Percentiles rank a stretch among this genome's conserved stretches.
Conservation (phyloP, 2,797 vertebrate species). For the Sternotherus odoratus region DNA sequence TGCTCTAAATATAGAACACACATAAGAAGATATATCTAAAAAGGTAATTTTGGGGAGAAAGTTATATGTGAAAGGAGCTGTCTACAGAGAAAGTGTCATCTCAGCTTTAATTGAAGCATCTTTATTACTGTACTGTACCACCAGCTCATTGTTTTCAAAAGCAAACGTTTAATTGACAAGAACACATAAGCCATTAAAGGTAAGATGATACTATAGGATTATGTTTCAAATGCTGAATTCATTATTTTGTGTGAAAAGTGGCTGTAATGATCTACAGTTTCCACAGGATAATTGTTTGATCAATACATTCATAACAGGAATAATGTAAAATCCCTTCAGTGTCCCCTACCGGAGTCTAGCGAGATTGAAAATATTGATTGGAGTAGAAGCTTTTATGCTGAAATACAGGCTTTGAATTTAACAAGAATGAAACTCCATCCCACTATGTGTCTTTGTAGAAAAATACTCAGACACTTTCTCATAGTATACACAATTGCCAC, state of each 20-base stretch:
- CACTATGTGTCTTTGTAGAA: neutral
- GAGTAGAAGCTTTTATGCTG: constrained; percentile 6
- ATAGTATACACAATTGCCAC: neutral
- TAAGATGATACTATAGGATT: neutral
- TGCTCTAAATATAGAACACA: neutral
- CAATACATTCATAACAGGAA: constrained; percentile 53
- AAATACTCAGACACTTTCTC: neutral
- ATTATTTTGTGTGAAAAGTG: constrained; percentile 33
- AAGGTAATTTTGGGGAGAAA: neutral
- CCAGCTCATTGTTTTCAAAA: neutral
- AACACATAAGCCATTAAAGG: neutral
- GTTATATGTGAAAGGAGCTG: neutral
- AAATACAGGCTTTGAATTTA: neutral
- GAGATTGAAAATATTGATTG: constrained; percentile 48
- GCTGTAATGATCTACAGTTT: constrained; percentile 16
- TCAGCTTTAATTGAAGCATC: neutral
- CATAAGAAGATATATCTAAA: neutral
- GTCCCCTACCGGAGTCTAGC: neutral
- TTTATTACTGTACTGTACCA: neutral
- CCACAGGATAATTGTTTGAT: constrained; percentile 53
- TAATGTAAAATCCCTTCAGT: constrained; percentile 40
- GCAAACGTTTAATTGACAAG: neutral
- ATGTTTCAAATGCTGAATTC: constrained; percentile 46
- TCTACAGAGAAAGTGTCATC: neutral
- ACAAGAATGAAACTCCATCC: constrained; percentile 5